Percentiles rank a stretch among this genome's conserved stretches.
phyloP scores from a whole-genome alignment of 2,888 invertebrate species.

The Nezara viridula region DNA sequence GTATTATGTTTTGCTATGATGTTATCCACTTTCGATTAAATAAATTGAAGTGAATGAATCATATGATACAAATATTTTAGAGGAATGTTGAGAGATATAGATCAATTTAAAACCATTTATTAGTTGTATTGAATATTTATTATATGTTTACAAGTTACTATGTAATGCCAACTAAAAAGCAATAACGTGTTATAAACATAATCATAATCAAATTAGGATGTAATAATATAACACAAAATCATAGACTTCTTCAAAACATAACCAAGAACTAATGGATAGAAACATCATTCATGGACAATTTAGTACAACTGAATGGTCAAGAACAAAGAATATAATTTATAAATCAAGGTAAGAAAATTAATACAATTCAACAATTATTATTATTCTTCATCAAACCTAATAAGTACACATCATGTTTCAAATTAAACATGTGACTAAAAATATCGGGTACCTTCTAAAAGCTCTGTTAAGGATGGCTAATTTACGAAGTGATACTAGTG shows the following conservation, averaged over 20 bases:
- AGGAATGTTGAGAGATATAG: neutral
- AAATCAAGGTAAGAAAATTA: neutral
- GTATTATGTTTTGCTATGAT: neutral
- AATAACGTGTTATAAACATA: neutral
- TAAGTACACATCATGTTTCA: neutral
- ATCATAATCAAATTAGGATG: neutral
- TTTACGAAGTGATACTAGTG: neutral
- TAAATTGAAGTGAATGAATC: neutral
- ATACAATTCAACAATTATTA: neutral
- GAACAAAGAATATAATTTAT: neutral
- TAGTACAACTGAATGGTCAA: neutral
- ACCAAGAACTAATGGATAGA: neutral
- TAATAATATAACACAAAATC: neutral
- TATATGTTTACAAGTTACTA: neutral
- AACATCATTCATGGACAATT: neutral
- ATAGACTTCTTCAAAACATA: neutral
- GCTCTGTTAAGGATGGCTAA: neutral
- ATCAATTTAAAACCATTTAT: neutral
- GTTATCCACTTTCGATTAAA: neutral
- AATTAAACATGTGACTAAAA: slow-evolving; percentile 27
- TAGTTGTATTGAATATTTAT: too few species aligned
- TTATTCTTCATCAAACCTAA: neutral
- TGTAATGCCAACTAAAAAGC: too few species aligned
- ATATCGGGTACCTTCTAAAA: neutral
- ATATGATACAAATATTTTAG: neutral